Evolutionary conservation across 92 coral and sea anemone species (phyloP), one percentile per base, ranked within the genome.

Genomic region (Phenganax marumi): DNA sequence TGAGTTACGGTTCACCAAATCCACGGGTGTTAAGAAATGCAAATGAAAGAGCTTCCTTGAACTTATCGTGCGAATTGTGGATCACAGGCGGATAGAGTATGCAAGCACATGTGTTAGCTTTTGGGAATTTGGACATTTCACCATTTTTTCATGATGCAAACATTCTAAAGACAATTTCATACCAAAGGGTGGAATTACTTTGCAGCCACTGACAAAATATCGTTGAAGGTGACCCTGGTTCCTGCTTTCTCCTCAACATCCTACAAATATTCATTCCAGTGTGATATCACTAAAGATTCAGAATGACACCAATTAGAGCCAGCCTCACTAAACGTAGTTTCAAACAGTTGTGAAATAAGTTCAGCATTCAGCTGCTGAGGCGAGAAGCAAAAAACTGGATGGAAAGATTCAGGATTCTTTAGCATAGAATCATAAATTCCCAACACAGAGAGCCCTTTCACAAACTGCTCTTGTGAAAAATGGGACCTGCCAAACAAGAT

Each of bases 401-500:
- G 69, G 69, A 63, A 63, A 2, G 69, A 63, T 3, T 63, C 69
- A 63, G 69, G 69, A 63, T 63, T 63, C 13, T 63, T 63, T 12
- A 63, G 24, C 33, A 63, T 63, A 22, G 69, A 63, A 4, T 22
- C 69, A 63, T 63, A 63, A 63, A 63, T 16, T 64, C 70, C 70
- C 21, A 64, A 21, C 3, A 64, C 70, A 64, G 70, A 64, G 46
- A 64, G 47, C 47, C 70, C 70, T 64, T 64, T 17, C 1, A 64
- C 70, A 64, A 64, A 64, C 33, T 64, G 70, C 48, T 64, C 70
- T 64, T 64, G 70, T 22, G 70, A 22, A 64, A 64, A 64, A 64
- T 64, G 70, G 10, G 70, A 64, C 70, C 70, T 64, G 70, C 47
- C 70, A 22, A 64, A 18, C 33, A 64, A 64, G 70, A 64, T 16